Conservation (phyloP, 2,888 invertebrate genomes). For the Erynnis tages region DNA sequence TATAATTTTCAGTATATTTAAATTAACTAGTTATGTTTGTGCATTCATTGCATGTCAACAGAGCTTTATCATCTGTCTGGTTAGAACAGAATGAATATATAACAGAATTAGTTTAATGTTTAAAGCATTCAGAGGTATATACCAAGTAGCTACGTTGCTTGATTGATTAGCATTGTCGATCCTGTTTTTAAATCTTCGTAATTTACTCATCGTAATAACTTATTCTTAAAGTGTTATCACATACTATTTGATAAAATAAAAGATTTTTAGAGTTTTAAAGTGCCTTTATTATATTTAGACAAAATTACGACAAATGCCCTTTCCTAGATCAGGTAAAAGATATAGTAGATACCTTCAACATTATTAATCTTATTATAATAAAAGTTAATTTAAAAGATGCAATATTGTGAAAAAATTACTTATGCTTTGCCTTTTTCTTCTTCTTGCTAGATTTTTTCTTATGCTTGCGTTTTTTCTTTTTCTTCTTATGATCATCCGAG, state of each 20-base stretch:
- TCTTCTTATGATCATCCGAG: conserved; percentile 84
- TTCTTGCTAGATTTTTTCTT: conserved; percentile 87
- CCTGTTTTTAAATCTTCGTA: too few species aligned
- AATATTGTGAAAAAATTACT: conserved; percentile 43
- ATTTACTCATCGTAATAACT: not conserved
- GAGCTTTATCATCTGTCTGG: too few species aligned
- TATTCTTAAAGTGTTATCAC: too few species aligned
- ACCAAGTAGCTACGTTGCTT: too few species aligned
- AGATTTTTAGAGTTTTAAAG: conserved; percentile 29
- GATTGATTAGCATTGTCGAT: too few species aligned
- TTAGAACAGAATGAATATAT: too few species aligned
- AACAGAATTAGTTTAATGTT: too few species aligned
- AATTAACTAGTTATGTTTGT: too few species aligned
- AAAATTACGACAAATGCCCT: conserved; percentile 23
- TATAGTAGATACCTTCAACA: conserved; percentile 36
- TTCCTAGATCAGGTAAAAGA: conserved; percentile 33
- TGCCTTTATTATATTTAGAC: conserved; percentile 20
- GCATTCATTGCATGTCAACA: too few species aligned
- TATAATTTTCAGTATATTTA: too few species aligned
- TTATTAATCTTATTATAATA: conserved; percentile 30
- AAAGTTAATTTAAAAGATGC: conserved; percentile 17
- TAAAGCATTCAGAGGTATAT: too few species aligned
- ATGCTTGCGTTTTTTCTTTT: conserved; percentile 85
- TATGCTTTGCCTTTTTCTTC: conserved; percentile 85
- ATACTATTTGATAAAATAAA: not conserved